phyloP scores from a whole-genome alignment of 2,797 vertebrate genomes.

The Denticeps clupeoides region DNA sequence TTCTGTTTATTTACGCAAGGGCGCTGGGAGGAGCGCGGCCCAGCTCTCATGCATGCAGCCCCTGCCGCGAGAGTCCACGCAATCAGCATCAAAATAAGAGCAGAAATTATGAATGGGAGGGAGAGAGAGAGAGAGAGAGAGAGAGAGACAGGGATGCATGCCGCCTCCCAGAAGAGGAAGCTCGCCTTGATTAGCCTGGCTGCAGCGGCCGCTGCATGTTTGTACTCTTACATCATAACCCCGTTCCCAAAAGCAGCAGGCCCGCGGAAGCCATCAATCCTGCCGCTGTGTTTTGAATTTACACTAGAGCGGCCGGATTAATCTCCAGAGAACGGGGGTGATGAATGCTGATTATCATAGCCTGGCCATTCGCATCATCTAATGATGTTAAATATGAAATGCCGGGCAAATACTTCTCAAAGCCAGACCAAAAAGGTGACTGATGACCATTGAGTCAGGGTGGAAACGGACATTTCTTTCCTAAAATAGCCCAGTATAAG shows the following conservation, averaged over 20 bases:
- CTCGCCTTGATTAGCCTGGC: slow-evolving; percentile 60
- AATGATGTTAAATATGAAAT: slow-evolving; percentile 10
- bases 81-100: slow-evolving; percentile 54
- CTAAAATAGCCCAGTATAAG: slow-evolving; percentile 10
- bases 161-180: slow-evolving; percentile 22
- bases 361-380: slow-evolving; percentile 4
- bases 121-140: slow-evolving; percentile 18
- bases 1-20: slow-evolving; percentile 63
- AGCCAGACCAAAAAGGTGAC: slow-evolving; percentile 6
- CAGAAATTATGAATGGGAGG: slow-evolving; percentile 57
- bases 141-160: neutral
- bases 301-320: slow-evolving; percentile 5
- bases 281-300: slow-evolving; percentile 49
- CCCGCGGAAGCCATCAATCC: slow-evolving; percentile 54
- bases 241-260: slow-evolving; percentile 33
- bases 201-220: slow-evolving; percentile 41
- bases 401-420: slow-evolving; percentile 6
- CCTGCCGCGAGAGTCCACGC: slow-evolving; percentile 32
- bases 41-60: slow-evolving; percentile 37
- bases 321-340: slow-evolving; percentile 20
- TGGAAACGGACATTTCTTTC: slow-evolving; percentile 7
- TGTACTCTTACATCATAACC: slow-evolving; percentile 52
- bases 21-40: slow-evolving; percentile 42
- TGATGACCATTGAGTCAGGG: neutral
- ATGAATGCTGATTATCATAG: slow-evolving; percentile 33